Evolutionary conservation across 2,888 invertebrate species (phyloP).

Genomic region (Limenitis camilla): DNA sequence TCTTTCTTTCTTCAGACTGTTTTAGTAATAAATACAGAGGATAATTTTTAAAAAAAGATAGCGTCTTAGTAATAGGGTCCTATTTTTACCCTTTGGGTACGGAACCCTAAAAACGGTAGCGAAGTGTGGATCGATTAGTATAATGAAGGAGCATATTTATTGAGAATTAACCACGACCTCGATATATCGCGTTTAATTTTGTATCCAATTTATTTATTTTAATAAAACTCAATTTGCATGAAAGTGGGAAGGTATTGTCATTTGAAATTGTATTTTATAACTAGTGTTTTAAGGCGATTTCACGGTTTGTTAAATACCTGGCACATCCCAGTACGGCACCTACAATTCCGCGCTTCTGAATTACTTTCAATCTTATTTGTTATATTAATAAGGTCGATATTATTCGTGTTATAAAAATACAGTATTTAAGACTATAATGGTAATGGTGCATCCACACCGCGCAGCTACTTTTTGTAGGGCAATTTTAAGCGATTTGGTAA

Average conservation of each 20-base stretch:
- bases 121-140: too few species aligned
- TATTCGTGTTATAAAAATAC: neutral
- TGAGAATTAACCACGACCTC: conserved; percentile 3
- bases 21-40: too few species aligned
- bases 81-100: too few species aligned
- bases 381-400: conserved; percentile 8
- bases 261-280: conserved; percentile 16
- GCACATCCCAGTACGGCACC: conserved; percentile 25
- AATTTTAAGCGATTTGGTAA: too few species aligned
- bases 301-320: conserved; percentile 23
- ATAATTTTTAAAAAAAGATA: too few species aligned
- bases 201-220: conserved; percentile 2
- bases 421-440: conserved; percentile 9
- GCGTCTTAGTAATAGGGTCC: too few species aligned
- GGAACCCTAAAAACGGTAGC: too few species aligned
- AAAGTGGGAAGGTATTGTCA: conserved; percentile 9
- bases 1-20: too few species aligned
- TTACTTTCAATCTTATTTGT: conserved; percentile 1
- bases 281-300: conserved; percentile 21
- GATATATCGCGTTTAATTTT: neutral
- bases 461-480: too few species aligned
- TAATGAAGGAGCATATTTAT: neutral
- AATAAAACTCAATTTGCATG: conserved; percentile 6
- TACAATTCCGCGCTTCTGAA: neutral
- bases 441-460: neutral